Evolutionary conservation across 1,140 invertebrate species (phyloP).

Genomic region (Mamestra configurata): DNA sequence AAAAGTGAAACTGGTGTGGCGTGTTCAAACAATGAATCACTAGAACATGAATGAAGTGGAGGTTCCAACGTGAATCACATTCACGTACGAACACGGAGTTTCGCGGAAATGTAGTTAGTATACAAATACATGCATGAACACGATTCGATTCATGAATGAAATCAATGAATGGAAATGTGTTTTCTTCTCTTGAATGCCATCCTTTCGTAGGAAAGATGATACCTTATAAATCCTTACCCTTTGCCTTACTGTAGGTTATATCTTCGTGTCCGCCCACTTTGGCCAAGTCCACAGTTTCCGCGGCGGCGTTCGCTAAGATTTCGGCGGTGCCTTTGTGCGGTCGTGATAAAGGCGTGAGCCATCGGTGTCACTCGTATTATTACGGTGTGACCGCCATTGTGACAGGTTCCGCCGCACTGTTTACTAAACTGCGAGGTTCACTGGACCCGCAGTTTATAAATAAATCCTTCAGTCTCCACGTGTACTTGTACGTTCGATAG

Average conservation of each 20-base stretch:
- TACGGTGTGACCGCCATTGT: constrained; percentile 15
- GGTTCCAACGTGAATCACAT: constrained; percentile 14
- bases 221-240: too few relatives aligned
- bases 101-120: background rate
- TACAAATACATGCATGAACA: background rate
- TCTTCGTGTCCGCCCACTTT: background rate
- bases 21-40: constrained; percentile 11
- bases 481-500: background rate
- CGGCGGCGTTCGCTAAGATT: background rate
- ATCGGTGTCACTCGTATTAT: constrained; percentile 33
- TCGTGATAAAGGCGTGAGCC: constrained; percentile 29
- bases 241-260: background rate
- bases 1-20: constrained; percentile 12
- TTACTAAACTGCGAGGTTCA: background rate
- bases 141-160: background rate
- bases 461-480: background rate
- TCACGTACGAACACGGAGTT: background rate
- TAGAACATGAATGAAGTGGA: background rate
- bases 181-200: background rate
- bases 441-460: background rate
- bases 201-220: background rate
- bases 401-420: constrained; percentile 2
- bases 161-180: background rate
- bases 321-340: constrained; percentile 16
- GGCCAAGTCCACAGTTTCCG: constrained; percentile 17